phyloP scores from a whole-genome alignment of 2,797 vertebrate species.

The Micromesistius poutassou region DNA sequence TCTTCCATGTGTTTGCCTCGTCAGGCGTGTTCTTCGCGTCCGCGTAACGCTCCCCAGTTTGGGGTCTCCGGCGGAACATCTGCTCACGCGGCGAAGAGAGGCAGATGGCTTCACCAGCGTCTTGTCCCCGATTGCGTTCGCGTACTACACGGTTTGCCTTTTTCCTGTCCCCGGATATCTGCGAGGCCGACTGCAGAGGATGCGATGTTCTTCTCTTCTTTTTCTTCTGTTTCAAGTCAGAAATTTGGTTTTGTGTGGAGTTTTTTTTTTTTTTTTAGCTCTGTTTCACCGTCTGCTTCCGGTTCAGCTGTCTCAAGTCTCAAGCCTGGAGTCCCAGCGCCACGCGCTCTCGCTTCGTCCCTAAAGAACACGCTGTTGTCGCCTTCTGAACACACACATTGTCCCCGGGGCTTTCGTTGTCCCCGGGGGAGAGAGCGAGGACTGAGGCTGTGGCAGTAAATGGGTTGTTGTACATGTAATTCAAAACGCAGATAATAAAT shows the following conservation, averaged over 20 bases:
- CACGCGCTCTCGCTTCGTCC: slow-evolving; percentile 6
- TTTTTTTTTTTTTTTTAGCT: background rate
- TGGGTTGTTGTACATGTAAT: slow-evolving; percentile 66
- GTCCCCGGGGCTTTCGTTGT: slow-evolving; percentile 41
- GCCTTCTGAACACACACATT: slow-evolving; percentile 44
- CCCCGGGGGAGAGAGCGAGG: slow-evolving; percentile 46
- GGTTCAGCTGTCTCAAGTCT: background rate
- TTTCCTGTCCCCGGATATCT: slow-evolving; percentile 14
- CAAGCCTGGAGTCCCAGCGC: background rate
- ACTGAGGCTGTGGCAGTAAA: slow-evolving; percentile 45
- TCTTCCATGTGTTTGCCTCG: slow-evolving; percentile 35
- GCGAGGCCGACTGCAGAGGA: slow-evolving; percentile 29
- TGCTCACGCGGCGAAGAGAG: slow-evolving; percentile 21
- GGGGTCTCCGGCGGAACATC: slow-evolving; percentile 28
- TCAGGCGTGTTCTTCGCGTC: slow-evolving; percentile 23
- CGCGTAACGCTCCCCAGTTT: slow-evolving; percentile 33
- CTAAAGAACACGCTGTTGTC: slow-evolving; percentile 25
- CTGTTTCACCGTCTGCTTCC: background rate
- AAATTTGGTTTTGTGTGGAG: no score
- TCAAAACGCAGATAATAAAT: slow-evolving; percentile 75
- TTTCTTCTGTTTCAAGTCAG: slow-evolving; percentile 16
- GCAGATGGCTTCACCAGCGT: slow-evolving; percentile 35
- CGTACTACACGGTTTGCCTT: slow-evolving; percentile 21
- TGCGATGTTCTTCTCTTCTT: slow-evolving; percentile 47
- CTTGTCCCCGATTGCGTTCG: slow-evolving; percentile 20